Evolutionary conservation across 1,140 invertebrate genomes (phyloP).

Genomic region (Belonocnema kinseyi): DNA sequence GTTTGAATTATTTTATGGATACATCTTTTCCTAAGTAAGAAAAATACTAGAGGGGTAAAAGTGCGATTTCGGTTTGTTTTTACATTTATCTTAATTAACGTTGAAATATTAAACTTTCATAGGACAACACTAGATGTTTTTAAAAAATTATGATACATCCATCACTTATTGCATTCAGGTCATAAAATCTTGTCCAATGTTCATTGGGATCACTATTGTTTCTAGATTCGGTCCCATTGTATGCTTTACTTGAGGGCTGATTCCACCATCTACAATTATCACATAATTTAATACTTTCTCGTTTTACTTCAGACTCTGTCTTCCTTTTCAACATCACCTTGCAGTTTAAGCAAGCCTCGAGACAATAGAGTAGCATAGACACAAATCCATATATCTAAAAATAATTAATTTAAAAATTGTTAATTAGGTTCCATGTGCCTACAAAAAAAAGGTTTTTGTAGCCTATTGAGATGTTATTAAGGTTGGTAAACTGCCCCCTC

Average conservation of each 20-base stretch:
- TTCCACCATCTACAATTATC: constrained; percentile 15
- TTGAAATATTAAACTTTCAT: background rate
- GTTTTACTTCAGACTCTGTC: background rate
- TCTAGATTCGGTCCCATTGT: background rate
- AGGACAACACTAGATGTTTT: background rate
- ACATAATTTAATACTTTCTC: constrained; percentile 12
- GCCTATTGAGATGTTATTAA: too few species aligned
- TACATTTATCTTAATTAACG: background rate
- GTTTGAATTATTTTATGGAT: too few species aligned
- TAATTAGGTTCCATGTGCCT: too few species aligned
- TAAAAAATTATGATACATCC: constrained; percentile 22
- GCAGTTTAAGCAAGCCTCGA: background rate
- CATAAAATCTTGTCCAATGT: constrained; percentile 16
- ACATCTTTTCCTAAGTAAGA: too few species aligned
- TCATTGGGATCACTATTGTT: constrained; percentile 23
- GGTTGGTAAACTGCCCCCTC: too few species aligned
- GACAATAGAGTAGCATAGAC: background rate
- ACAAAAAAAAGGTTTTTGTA: too few species aligned
- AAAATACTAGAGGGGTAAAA: too few species aligned
- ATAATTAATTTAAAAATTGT: background rate
- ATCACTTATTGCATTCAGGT: constrained; percentile 12
- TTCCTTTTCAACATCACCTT: background rate
- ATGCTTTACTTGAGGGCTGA: constrained; percentile 15
- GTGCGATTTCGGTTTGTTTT: background rate
- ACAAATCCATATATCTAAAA: constrained; percentile 2